Conservation (phyloP, 2,113 vertebrate genomes). For the Telmatochromis sp. region DNA sequence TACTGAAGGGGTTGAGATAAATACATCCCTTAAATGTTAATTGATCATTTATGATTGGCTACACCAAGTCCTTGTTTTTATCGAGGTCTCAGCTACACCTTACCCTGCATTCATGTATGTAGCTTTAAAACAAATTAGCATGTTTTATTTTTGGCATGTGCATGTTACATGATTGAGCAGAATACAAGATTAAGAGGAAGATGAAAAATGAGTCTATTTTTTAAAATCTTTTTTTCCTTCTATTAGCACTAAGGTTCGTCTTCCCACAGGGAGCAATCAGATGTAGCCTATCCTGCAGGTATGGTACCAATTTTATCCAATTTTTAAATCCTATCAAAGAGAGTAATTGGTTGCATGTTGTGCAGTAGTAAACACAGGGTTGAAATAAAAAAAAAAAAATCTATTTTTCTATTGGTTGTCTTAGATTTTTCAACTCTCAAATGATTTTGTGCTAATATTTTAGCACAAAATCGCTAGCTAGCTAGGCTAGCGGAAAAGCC, state of each 20-base stretch:
- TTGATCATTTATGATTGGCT: too few species aligned
- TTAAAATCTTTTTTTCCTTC: background rate
- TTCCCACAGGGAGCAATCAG: background rate
- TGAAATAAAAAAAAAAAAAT: background rate
- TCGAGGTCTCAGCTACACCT: background rate
- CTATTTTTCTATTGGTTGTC: background rate
- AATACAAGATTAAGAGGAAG: background rate
- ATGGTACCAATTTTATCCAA: background rate
- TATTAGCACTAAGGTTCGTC: background rate
- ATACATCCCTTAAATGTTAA: too few species aligned
- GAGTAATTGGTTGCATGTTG: background rate
- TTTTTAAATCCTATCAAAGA: background rate
- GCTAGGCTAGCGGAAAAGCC: background rate
- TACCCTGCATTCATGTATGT: background rate
- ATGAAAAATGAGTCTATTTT: background rate
- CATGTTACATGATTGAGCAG: background rate
- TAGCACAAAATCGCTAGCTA: background rate
- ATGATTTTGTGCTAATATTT: background rate
- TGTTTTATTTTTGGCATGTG: background rate
- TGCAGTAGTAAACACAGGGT: background rate
- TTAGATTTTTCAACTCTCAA: background rate
- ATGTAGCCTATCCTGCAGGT: background rate
- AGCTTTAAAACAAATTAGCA: background rate
- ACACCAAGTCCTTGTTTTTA: background rate
- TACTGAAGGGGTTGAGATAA: too few species aligned